Base-by-base conservation (phyloP, 2,113 vertebrate species). In the Clarias macrocephalus region DNA sequence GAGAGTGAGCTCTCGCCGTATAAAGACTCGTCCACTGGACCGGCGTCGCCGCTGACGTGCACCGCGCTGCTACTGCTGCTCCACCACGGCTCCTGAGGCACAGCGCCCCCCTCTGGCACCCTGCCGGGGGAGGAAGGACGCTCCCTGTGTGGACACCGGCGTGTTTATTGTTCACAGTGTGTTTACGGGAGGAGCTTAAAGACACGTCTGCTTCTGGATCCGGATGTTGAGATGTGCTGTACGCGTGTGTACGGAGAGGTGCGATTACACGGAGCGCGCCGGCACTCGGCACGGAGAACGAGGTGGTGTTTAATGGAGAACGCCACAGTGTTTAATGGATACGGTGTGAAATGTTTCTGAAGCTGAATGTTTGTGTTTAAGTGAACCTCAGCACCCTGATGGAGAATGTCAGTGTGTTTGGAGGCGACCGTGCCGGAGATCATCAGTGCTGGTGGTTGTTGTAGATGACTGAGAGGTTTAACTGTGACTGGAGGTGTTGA, bases 81-180 rank as follows among this genome's bases (percentile, higher is more conserved):
- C 94, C 95, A 95, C 95, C 94, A 95, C 56, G 89, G 83, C 86
- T 94, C 92, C 89, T 89, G 94, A 84, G 93, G 73, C 5, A 91
- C 87, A 80, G 87, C 82, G 10, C 92, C 95, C 94, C 95, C 96
- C 92, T 95, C 96, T 25, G 93, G 92, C 85, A 95, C 93, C 68
- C 96, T 97, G 96, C 96, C 97, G 88, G 97, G 98, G 92, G 98
- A 98, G 96, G 97, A 98, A 96, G 97, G 97, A 95, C 95, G 95
- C 95, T 99, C 97, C 95, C 98, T 99, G 93, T 37, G 85, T 88
- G 68, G 9, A 68, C n/a, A 68, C 30, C 21, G 37, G 2, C 19
- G 13, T 13, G 7, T 6, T 52, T 2, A 18, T 52, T 63, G 30
- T 13, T 37, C 21, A 33, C 16, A 59, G 33, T 37, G 42, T 42